Evolutionary conservation across 2,888 invertebrate species (phyloP).

Genomic region (Pandemis heparana): DNA sequence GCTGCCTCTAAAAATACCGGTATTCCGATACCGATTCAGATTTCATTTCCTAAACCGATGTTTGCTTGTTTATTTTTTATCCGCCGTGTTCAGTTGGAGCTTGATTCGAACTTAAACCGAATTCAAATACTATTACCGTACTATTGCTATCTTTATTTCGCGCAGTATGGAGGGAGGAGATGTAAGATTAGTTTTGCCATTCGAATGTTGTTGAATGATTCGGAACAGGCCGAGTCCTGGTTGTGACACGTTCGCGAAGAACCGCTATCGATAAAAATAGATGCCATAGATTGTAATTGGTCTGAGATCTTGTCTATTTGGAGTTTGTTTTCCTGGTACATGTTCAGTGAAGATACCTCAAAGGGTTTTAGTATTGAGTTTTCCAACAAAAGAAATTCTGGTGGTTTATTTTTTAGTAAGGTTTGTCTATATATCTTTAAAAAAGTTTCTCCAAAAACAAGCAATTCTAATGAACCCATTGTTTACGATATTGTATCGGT

Average conservation of each 20-base stretch:
- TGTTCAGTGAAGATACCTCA: no score
- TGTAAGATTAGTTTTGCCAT: slow-evolving; percentile 28
- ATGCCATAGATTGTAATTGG: slow-evolving; percentile 30
- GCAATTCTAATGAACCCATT: not conserved
- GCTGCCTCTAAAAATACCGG: slow-evolving; percentile 5
- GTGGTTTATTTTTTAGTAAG: no score
- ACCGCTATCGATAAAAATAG: slow-evolving; percentile 23
- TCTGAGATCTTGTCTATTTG: slow-evolving; percentile 49
- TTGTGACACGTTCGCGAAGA: slow-evolving; percentile 32
- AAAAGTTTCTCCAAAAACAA: not conserved
- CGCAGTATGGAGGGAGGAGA: slow-evolving; percentile 26
- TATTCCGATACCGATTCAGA: slow-evolving; percentile 12
- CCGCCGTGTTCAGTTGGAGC: slow-evolving; percentile 20
- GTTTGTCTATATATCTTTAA: not conserved
- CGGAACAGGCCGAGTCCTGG: slow-evolving; percentile 30
- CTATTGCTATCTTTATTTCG: slow-evolving; percentile 18
- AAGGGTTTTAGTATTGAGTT: no score
- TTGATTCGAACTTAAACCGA: slow-evolving; percentile 15
- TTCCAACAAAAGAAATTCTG: no score
- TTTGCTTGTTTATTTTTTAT: slow-evolving; percentile 20
- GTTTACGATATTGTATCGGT: slow-evolving; percentile 7
- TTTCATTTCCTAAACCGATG: slow-evolving; percentile 28
- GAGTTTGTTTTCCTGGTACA: not conserved
- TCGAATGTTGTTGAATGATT: slow-evolving; percentile 39
- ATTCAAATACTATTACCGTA: slow-evolving; percentile 19